phyloP scores from a whole-genome alignment of 2,888 invertebrate genomes.

The Chaetogeoica ovagalla region DNA sequence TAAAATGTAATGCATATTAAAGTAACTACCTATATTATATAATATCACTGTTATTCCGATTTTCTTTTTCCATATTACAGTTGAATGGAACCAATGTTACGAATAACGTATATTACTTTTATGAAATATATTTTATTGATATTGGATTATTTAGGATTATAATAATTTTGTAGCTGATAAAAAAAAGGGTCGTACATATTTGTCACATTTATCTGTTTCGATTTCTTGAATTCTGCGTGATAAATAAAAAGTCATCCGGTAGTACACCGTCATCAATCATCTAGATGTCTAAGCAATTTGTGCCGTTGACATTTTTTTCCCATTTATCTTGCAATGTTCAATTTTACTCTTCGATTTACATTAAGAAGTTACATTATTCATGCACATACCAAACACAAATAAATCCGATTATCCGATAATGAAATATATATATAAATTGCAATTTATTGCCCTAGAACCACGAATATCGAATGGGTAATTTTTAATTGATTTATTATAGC shows the following conservation, averaged over 20 bases:
- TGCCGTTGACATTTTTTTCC: slow-evolving; percentile 3
- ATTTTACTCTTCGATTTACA: slow-evolving; percentile 32
- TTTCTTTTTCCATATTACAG: too few relatives aligned
- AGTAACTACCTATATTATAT: too few relatives aligned
- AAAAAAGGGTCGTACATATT: not conserved
- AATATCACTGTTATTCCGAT: too few relatives aligned
- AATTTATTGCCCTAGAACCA: not conserved
- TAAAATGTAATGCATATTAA: too few relatives aligned
- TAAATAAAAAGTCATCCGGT: not conserved
- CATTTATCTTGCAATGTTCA: slow-evolving; percentile 3
- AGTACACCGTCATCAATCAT: slow-evolving; percentile 33
- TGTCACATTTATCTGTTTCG: slow-evolving; percentile 6
- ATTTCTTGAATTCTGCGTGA: not conserved
- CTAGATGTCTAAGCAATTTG: slow-evolving; percentile 34
- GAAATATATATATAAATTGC: not conserved
- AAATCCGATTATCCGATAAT: not conserved
- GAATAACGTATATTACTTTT: too few relatives aligned
- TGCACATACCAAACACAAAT: not conserved
- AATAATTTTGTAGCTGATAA: too few relatives aligned
- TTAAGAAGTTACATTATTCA: not conserved
- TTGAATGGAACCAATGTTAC: too few relatives aligned
- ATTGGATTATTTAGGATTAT: too few relatives aligned
- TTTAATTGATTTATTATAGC: too few relatives aligned
- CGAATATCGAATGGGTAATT: not conserved
- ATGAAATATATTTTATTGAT: too few relatives aligned